Evolutionary conservation across 2,797 vertebrate genomes (phyloP).

Genomic region (Siniperca scherzeri): DNA sequence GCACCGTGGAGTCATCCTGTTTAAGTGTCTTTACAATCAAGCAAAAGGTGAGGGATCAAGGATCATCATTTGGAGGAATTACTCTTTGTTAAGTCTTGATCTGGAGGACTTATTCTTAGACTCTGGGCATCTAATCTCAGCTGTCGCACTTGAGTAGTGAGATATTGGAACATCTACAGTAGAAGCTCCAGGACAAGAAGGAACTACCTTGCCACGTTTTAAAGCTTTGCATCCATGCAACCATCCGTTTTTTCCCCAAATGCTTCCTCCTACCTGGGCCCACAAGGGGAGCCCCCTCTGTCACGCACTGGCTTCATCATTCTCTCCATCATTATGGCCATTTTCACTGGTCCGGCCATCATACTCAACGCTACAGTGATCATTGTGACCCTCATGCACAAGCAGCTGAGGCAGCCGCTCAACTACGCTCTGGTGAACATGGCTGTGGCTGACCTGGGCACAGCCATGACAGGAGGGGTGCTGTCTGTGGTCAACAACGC

Average conservation of each 20-base stretch:
- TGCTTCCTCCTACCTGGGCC: conserved; percentile 56
- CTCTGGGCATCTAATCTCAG: conserved; percentile 66
- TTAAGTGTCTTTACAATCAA: conserved; percentile 66
- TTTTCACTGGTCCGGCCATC: conserved; percentile 80
- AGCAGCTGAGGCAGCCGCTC: conserved; percentile 84
- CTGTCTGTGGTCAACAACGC: conserved; percentile 84
- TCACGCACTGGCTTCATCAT: conserved; percentile 77
- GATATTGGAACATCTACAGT: conserved; percentile 20
- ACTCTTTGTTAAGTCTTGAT: conserved; percentile 78
- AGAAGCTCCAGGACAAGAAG: conserved; percentile 31
- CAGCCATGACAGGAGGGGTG: conserved; percentile 78
- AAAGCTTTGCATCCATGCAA: conserved; percentile 52
- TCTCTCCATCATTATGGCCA: conserved; percentile 80
- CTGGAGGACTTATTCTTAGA: conserved; percentile 78
- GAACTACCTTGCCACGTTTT: neutral
- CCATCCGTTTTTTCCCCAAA: conserved; percentile 45
- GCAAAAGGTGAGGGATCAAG: conserved; percentile 67
- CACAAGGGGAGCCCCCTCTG: conserved; percentile 67
- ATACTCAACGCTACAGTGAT: conserved; percentile 83
- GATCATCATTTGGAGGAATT: conserved; percentile 79
- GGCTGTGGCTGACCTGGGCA: conserved; percentile 83
- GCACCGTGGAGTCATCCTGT: conserved; percentile 18
- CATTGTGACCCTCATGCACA: conserved; percentile 79
- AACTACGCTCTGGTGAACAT: conserved; percentile 86
- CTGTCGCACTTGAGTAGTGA: conserved; percentile 32